Percentiles rank a stretch among this genome's conserved stretches.
Conservation (phyloP, 2,888 invertebrate species). For the Thymelicus lineola region DNA sequence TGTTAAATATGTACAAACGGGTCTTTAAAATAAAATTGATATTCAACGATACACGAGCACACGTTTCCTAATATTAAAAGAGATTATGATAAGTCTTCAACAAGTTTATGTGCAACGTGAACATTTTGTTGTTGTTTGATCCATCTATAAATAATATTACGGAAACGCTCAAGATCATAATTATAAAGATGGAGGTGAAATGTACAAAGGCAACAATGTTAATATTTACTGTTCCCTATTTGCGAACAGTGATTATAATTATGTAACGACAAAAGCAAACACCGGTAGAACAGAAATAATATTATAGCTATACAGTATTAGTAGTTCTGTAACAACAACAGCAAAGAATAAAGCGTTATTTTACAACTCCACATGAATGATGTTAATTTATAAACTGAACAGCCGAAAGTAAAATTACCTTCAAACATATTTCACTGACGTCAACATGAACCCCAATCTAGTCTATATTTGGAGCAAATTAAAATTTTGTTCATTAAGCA, state of each 20-base stretch:
- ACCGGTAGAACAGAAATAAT: no score
- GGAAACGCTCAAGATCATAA: neutral
- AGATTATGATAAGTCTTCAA: no score
- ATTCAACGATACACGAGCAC: no score
- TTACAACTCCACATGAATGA: no score
- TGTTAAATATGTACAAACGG: no score
- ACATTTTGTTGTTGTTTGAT: neutral
- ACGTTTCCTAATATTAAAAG: no score
- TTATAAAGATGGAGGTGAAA: neutral
- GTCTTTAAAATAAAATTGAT: no score
- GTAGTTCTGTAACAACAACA: neutral
- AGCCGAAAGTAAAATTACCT: neutral
- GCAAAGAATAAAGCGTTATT: no score
- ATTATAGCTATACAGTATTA: neutral
- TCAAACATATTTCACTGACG: neutral
- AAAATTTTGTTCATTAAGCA: constrained; percentile 9
- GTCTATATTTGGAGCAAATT: neutral
- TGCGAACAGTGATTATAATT: neutral
- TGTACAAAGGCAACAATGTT: neutral
- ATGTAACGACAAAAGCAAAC: no score
- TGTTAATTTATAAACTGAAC: no score
- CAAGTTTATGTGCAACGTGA: no score
- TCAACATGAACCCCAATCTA: neutral
- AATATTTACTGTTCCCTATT: neutral
- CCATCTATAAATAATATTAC: neutral